Base-by-base conservation (phyloP, 2,888 invertebrate species). In the Philopedon plagiatum region DNA sequence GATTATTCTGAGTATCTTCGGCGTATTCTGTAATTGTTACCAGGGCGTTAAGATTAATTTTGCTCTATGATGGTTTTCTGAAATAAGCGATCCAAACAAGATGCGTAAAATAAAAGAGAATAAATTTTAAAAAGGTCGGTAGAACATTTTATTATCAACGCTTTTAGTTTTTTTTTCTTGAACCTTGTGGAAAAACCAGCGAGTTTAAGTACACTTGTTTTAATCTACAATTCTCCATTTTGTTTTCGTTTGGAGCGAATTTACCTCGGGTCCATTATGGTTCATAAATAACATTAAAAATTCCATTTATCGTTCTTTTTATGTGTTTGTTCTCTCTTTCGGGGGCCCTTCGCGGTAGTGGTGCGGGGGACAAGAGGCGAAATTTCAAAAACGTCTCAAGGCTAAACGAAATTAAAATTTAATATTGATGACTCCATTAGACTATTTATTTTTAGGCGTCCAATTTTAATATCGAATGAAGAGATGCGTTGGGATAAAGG, bases 371-470 rank as follows among this genome's bases (percentile, higher is more conserved):
- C 11, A 44, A 23, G 21, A n/a, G n/a, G n/a, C n/a, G n/a, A n/a
- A 44, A 19, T 44, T 44, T 44, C 19, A 19, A 44, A 44, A 44
- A 44, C 19, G 19, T 44, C 44, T 44, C 44, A 44, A 44, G 44
- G 44, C 44, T 44, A n/a, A 18, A 44, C 19, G 19, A 32, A 57
- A 34, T 57, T 57, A 32, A 26, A 19, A 34, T 57, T 57, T 57
- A 57, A 57, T 57, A 57, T 57, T 57, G 57, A 57, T 57, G 34
- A 34, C 57, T n/a, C 34, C 57, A 29, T 57, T 57, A 44, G 44
- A 44, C 44, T 44, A 44, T 44, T 44, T 44, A 44, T 44, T 44
- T 44, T 44, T 44, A 44, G 44, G 44, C 44, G 19, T 19, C 44
- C 44, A 44, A 44, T 44, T 44, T 44, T 44, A 44, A 44, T 44